Conservation (phyloP, 2,113 vertebrate species). For the Rhinoptilus africanus region DNA sequence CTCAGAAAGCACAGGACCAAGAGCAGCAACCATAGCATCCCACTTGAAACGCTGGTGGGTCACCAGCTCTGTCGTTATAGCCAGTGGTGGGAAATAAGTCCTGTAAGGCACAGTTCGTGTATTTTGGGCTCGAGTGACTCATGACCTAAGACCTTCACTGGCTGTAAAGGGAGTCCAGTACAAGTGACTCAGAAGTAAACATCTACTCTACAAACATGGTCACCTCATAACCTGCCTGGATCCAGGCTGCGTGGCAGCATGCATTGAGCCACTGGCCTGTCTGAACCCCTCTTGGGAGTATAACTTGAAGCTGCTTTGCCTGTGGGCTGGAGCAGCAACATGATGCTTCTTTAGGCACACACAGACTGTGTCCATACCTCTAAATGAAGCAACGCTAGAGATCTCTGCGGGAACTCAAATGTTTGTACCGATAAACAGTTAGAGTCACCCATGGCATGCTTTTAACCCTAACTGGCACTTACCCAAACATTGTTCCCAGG, state of each 20-base stretch:
- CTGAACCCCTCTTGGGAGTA: not conserved
- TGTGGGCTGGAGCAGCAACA: not conserved
- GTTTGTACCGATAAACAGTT: not conserved
- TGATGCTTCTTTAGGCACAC: not conserved
- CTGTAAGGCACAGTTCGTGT: not conserved
- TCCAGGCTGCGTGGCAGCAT: not conserved
- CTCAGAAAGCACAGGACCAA: not conserved
- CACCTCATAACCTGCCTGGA: fast-evolving
- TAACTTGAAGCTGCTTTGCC: not conserved
- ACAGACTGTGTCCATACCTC: not conserved
- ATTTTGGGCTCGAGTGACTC: not conserved
- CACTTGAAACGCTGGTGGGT: not conserved
- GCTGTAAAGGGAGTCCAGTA: not conserved
- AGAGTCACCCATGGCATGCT: not conserved
- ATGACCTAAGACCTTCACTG: not conserved
- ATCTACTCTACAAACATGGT: not conserved
- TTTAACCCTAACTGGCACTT: not conserved
- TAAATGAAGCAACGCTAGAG: not conserved
- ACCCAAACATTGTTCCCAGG: not conserved
- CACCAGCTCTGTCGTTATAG: not conserved
- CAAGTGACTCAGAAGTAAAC: not conserved
- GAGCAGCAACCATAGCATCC: not conserved
- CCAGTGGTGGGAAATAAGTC: not conserved
- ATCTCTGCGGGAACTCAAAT: not conserved
- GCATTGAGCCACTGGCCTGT: fast-evolving